phyloP scores from a whole-genome alignment of 1,140 invertebrate species.

The Gonatopus flavifemur region DNA sequence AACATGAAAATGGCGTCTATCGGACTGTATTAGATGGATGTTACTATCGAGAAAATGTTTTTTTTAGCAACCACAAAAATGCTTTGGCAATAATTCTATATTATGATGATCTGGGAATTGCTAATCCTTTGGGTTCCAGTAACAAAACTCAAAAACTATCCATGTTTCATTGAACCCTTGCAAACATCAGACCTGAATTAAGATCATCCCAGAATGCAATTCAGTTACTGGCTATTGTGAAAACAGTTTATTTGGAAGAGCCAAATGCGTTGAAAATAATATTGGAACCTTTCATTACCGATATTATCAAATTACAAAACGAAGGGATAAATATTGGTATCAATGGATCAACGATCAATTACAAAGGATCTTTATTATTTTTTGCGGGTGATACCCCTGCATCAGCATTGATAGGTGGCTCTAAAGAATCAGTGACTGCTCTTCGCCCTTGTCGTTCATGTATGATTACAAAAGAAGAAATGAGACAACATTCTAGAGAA shows the following conservation, averaged over 20 bases:
- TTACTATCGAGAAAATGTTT: slow-evolving; percentile 18
- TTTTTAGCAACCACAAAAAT: slow-evolving; percentile 20
- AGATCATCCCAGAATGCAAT: background rate
- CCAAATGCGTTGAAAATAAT: background rate
- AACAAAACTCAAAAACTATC: slow-evolving; percentile 16
- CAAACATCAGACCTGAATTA: slow-evolving; percentile 14
- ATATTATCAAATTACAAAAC: background rate
- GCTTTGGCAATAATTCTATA: slow-evolving; percentile 23
- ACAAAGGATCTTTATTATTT: slow-evolving; percentile 3
- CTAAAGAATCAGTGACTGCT: background rate
- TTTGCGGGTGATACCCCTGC: slow-evolving; percentile 2
- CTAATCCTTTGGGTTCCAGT: slow-evolving; percentile 12
- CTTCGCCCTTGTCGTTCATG: slow-evolving; percentile 5
- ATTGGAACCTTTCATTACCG: background rate
- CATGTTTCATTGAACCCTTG: slow-evolving; percentile 27
- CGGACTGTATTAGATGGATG: slow-evolving; percentile 19
- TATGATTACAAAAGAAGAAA: slow-evolving; percentile 10
- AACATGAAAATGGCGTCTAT: slow-evolving; percentile 1
- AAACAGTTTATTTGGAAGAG: background rate
- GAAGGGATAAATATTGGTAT: background rate
- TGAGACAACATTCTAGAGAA: slow-evolving; percentile 8
- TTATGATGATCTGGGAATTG: slow-evolving; percentile 21
- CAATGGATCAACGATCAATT: background rate
- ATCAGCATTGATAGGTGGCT: background rate
- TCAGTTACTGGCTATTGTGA: background rate